Evolutionary conservation across 2,113 vertebrate species (phyloP).

Genomic region (Brachypodius melanocephalos): DNA sequence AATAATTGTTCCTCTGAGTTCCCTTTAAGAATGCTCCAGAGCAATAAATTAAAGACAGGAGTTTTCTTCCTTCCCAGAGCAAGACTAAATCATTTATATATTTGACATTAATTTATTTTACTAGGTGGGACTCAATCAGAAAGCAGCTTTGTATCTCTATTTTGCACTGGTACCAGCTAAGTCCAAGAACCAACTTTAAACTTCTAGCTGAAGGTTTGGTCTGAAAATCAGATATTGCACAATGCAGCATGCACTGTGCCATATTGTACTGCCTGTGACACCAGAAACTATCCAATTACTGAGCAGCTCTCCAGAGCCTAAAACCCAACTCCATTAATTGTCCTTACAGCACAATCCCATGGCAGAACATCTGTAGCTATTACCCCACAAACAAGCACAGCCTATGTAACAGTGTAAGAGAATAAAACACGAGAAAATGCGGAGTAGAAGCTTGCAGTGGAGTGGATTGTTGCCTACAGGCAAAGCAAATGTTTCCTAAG

Average conservation of each 20-base stretch:
- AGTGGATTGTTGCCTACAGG: neutral
- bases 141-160: neutral
- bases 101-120: constrained; percentile 10
- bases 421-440: neutral
- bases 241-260: neutral
- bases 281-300: neutral
- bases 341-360: neutral
- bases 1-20: neutral
- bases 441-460: neutral
- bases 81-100: neutral
- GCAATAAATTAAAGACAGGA: constrained; percentile 19
- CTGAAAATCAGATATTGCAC: neutral
- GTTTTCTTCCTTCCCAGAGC: constrained; percentile 5
- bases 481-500: neutral
- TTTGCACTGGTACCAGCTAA: neutral
- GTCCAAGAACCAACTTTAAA: neutral
- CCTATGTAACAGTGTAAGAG: neutral
- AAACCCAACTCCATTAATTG: neutral
- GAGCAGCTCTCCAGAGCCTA: neutral
- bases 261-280: neutral
- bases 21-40: constrained; percentile 26
- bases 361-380: neutral
- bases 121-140: constrained; percentile 22
- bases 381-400: neutral
- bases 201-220: neutral